Evolutionary conservation across 2,888 invertebrate species (phyloP).

Genomic region (Synergus gifuensis): DNA sequence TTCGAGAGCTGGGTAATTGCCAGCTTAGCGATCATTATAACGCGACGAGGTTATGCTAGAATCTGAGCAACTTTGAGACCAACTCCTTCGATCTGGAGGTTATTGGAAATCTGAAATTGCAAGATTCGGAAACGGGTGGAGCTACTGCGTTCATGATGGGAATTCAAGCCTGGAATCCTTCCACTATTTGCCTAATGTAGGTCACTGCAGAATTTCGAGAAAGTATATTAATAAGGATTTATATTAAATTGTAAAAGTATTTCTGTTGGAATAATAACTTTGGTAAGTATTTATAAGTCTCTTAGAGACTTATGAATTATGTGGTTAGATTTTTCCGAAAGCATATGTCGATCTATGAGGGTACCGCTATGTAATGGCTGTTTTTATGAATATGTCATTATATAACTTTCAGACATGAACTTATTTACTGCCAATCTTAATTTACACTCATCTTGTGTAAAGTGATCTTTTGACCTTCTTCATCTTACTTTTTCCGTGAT

Average conservation of each 20-base stretch:
- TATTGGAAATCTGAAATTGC: slow-evolving; percentile 25
- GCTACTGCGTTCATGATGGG: neutral
- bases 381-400: neutral
- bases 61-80: slow-evolving; percentile 18
- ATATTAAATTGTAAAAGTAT: neutral
- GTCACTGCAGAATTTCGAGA: neutral
- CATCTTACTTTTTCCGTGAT: no score
- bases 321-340: neutral
- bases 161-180: neutral
- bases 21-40: slow-evolving; percentile 74
- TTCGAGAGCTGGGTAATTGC: slow-evolving; percentile 75
- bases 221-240: neutral
- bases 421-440: slow-evolving; percentile 12
- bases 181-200: neutral
- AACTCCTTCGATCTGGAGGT: slow-evolving; percentile 26
- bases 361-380: neutral
- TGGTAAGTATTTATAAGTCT: no score
- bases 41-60: slow-evolving; percentile 55
- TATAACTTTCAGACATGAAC: neutral
- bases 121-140: neutral
- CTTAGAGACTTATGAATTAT: neutral
- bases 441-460: neutral
- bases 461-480: no score
- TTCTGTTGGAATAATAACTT: no score
- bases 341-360: neutral